Conservation (phyloP, 2,113 vertebrate species). For the Malurus elegans region DNA sequence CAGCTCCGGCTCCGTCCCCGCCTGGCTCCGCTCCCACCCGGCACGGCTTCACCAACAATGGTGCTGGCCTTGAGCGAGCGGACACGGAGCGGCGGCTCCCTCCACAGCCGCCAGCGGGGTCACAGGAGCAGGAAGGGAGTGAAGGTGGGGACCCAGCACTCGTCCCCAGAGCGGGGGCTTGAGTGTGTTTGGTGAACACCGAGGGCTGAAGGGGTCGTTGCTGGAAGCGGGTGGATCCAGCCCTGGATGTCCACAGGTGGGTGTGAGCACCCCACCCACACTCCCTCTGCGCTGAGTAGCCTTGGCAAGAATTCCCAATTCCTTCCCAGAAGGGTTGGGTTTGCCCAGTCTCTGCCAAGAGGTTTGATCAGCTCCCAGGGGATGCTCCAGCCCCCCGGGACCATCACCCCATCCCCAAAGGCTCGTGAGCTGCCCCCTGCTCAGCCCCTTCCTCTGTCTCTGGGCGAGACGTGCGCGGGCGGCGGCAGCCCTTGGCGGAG, state of each 20-base stretch:
- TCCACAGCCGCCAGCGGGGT: accelerated
- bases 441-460: neutral
- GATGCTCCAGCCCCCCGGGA: neutral
- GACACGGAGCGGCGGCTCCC: neutral
- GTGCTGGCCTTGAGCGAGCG: neutral
- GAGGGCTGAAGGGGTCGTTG: accelerated
- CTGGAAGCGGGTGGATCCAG: neutral
- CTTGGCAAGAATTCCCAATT: neutral
- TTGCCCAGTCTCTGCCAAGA: neutral
- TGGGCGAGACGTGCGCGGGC: neutral
- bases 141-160: neutral
- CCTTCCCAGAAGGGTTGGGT: neutral
- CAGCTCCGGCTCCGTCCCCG: neutral
- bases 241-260: neutral
- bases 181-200: accelerated
- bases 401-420: accelerated
- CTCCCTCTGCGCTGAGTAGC: neutral
- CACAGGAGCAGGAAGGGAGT: neutral
- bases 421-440: neutral
- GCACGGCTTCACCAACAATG: neutral
- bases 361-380: neutral
- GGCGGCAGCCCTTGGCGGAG: slow-evolving; percentile 11
- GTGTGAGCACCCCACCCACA: neutral
- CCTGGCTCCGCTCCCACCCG: neutral
- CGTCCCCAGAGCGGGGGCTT: accelerated